A percentile compares a stretch with the other conserved stretches of the same genome.
Conservation (phyloP, 35 echinoderm and acorn worm species). For the Heliocidaris tuberculata region DNA sequence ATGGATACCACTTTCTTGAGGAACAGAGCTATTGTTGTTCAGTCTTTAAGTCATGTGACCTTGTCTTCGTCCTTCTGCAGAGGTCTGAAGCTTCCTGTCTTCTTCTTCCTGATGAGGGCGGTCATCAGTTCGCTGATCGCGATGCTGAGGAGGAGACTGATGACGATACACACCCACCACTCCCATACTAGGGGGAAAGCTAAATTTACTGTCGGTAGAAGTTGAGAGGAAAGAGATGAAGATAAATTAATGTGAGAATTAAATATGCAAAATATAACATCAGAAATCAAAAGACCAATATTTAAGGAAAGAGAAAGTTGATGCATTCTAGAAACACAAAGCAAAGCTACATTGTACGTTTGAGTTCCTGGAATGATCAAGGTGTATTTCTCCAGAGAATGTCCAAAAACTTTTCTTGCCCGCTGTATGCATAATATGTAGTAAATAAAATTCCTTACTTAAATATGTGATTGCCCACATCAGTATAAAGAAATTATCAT, state of each 20-base stretch:
- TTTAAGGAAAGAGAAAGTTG: too few species aligned
- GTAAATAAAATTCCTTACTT: not conserved
- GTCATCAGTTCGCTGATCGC: slow-evolving; percentile 49
- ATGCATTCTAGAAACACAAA: too few species aligned
- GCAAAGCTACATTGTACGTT: not conserved
- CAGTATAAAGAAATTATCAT: too few species aligned
- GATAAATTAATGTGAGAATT: not conserved
- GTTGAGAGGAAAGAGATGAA: not conserved
- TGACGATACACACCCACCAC: slow-evolving; percentile 70
- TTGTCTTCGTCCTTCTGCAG: not conserved
- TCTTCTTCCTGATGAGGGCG: slow-evolving; percentile 42
- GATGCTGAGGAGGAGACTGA: slow-evolving; percentile 49
- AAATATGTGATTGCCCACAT: too few species aligned
- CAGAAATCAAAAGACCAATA: too few species aligned
- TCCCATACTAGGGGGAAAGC: slow-evolving; percentile 73
- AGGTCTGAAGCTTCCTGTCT: slow-evolving; percentile 46
- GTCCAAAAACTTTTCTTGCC: too few species aligned
- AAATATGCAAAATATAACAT: not conserved
- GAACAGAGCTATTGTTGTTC: not conserved
- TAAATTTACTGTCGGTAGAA: slow-evolving; percentile 55
- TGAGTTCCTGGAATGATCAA: not conserved
- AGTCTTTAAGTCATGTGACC: slow-evolving; percentile 2
- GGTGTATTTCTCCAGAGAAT: not conserved
- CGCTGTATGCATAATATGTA: not conserved
- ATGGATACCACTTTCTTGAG: not conserved